Conservation (phyloP, 23 tunicate genomes). For the Styela clava region DNA sequence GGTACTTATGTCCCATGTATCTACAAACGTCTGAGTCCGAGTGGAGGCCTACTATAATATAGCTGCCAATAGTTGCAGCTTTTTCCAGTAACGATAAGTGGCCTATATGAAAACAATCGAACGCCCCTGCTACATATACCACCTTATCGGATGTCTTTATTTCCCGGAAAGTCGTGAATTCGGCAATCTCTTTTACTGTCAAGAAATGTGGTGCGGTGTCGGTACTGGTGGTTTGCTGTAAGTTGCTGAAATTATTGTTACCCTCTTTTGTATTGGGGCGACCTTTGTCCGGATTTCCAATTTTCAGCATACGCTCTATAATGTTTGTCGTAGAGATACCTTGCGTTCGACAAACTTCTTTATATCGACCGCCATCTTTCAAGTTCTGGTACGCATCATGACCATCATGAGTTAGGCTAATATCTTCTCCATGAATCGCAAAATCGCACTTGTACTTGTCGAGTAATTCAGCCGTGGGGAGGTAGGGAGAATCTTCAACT, state of each 20-base stretch:
- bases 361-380: conserved; percentile 64
- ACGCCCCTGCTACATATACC: conserved; percentile 95
- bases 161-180: conserved; percentile 85
- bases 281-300: conserved; percentile 63
- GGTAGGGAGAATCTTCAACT: conserved; percentile 92
- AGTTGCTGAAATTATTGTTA: conserved; percentile 65
- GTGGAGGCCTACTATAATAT: conserved; percentile 86
- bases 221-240: conserved; percentile 79
- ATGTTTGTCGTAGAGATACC: conserved; percentile 97
- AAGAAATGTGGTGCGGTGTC: conserved; percentile 88
- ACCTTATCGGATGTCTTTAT: conserved; percentile 81
- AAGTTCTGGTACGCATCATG: conserved; percentile 77
- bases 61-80: conserved; percentile 69
- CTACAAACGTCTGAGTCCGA: conserved; percentile 88
- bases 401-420: conserved; percentile 82
- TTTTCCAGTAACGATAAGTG: conserved; percentile 86
- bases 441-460: conserved; percentile 90
- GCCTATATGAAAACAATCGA: conserved; percentile 97
- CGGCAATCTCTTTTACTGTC: conserved; percentile 80
- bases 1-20: conserved; percentile 88
- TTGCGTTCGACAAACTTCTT: conserved; percentile 88
- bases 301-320: conserved; percentile 83
- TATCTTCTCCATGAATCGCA: conserved; percentile 92
- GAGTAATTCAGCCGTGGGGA: conserved; percentile 65
- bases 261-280: conserved; percentile 53